phyloP scores from a whole-genome alignment of 2,113 vertebrate genomes.

The Platycercus adscitus region DNA sequence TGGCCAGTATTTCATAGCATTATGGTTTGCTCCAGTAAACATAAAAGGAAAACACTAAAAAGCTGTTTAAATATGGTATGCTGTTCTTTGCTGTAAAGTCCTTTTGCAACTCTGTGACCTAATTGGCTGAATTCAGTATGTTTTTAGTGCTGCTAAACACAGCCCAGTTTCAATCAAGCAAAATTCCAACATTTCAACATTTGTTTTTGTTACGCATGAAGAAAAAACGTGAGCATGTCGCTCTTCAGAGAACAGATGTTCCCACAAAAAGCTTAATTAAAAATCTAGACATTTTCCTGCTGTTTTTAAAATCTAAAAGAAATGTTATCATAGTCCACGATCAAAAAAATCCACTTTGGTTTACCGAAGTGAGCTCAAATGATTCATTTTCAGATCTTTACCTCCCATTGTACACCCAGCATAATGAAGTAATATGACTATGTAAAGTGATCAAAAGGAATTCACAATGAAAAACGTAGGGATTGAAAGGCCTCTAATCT shows the following conservation, averaged over 20 bases:
- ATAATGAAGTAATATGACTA: neutral
- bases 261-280: slow-evolving; percentile 25
- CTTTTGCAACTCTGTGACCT: neutral
- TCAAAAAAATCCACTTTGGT: neutral
- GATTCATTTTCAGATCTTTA: slow-evolving; percentile 23
- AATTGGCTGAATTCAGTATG: neutral
- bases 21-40: neutral
- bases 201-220: neutral
- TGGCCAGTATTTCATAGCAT: neutral
- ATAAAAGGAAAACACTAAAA: neutral
- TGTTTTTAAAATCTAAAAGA: slow-evolving; percentile 10
- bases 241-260: slow-evolving; percentile 6
- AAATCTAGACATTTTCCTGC: neutral
- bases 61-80: neutral
- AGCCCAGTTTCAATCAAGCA: neutral
- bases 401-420: neutral
- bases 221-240: neutral
- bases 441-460: slow-evolving; percentile 3
- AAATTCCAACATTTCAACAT: slow-evolving; percentile 16
- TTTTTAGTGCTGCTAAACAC: neutral
- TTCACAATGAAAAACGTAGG: neutral
- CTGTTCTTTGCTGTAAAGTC: neutral
- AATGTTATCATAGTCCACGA: neutral
- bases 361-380: slow-evolving; percentile 6
- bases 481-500: neutral